A percentile compares a stretch with the other conserved stretches of the same genome.
Conservation (phyloP, 2,113 vertebrate species). For the Struthidea cinerea region DNA sequence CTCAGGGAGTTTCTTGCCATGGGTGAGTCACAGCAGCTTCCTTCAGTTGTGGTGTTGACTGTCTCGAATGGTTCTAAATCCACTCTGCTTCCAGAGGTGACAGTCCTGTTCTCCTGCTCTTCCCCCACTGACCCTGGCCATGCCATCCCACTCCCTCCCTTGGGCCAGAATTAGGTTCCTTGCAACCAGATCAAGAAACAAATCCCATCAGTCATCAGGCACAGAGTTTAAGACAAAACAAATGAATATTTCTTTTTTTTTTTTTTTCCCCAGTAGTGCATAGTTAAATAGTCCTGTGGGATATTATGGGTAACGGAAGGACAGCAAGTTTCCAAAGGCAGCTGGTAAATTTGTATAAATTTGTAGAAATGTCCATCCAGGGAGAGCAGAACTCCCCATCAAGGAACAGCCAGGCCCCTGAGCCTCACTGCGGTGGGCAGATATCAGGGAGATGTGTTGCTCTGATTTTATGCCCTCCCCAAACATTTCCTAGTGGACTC, state of each 20-base stretch:
- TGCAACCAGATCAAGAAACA: neutral
- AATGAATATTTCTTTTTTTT: neutral
- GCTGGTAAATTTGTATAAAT: neutral
- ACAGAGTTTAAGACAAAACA: neutral
- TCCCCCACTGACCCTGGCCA: too few species aligned
- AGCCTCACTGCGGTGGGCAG: neutral
- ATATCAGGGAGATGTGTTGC: neutral
- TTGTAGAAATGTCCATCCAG: neutral
- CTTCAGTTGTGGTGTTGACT: neutral
- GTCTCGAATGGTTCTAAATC: neutral
- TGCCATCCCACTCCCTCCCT: neutral
- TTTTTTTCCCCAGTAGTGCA: too few species aligned
- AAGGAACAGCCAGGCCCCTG: neutral
- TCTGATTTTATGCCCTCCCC: neutral
- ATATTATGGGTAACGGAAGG: neutral
- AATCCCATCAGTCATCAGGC: neutral
- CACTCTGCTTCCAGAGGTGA: neutral
- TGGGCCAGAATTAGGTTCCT: neutral
- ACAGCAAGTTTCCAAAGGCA: neutral
- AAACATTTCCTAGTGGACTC: neutral
- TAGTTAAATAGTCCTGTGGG: neutral
- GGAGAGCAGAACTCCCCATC: neutral
- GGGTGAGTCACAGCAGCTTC: neutral
- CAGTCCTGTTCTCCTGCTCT: neutral
- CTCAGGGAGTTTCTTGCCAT: neutral